Conservation (phyloP, 2,113 vertebrate species). For the Pelobates fuscus region DNA sequence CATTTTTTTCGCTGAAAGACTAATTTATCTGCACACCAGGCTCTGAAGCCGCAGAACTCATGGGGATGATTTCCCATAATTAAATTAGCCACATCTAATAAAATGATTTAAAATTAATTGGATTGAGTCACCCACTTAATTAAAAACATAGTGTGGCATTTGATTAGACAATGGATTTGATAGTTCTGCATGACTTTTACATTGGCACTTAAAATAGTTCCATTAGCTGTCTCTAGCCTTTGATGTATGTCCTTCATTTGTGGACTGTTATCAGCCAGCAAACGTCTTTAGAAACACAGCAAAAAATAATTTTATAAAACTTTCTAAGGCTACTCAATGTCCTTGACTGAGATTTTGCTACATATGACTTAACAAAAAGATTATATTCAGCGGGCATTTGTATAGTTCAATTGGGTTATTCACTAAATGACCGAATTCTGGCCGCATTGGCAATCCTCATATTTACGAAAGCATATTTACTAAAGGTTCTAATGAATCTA, state of each 20-base stretch:
- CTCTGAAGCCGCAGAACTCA: background rate
- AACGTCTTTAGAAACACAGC: background rate
- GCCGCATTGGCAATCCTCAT: too few relatives aligned
- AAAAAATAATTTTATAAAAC: background rate
- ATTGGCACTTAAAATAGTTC: conserved; percentile 22
- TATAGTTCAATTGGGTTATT: too few relatives aligned
- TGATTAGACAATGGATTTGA: conserved; percentile 46
- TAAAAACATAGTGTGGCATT: conserved; percentile 37
- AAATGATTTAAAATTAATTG: conserved; percentile 44
- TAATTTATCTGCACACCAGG: conserved; percentile 28
- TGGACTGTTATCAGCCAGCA: conserved; percentile 27
- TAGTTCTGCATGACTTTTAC: conserved; percentile 36
- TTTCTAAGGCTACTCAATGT: background rate
- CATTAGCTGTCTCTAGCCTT: conserved; percentile 22
- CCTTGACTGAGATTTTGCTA: background rate
- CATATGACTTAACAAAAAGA: background rate
- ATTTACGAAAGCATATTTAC: too few relatives aligned
- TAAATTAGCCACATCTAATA: conserved; percentile 47
- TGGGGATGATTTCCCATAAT: conserved; percentile 31
- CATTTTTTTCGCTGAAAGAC: conserved; percentile 17
- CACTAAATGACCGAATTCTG: too few relatives aligned
- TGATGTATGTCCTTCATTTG: conserved; percentile 12
- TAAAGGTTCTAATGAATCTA: too few relatives aligned
- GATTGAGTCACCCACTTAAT: conserved; percentile 42
- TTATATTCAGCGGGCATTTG: background rate